phyloP scores from a whole-genome alignment of 2,797 vertebrate genomes.

The Muraenolepis orangiensis region DNA sequence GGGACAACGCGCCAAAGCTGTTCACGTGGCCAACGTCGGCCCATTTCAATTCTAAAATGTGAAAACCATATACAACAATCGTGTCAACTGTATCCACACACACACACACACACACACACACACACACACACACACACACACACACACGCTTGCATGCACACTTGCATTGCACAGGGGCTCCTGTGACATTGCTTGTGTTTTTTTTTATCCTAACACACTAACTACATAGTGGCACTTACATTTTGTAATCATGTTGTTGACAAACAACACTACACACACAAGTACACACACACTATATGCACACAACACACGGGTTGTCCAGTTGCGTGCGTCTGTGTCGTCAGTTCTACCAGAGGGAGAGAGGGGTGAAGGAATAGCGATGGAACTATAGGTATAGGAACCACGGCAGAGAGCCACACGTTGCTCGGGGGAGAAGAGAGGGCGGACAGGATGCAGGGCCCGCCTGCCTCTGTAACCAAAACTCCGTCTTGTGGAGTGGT shows the following conservation, averaged over 20 bases:
- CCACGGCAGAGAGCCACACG: background rate
- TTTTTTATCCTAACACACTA: constrained; percentile 27
- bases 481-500: background rate
- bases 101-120: constrained; percentile 10
- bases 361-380: background rate
- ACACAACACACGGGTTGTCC: background rate
- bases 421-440: background rate
- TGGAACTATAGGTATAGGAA: background rate
- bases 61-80: constrained; percentile 42
- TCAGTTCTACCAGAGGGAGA: background rate
- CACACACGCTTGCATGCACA: constrained; percentile 1
- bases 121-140: constrained; percentile 19
- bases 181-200: constrained; percentile 33
- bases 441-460: background rate
- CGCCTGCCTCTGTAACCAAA: background rate
- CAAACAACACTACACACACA: constrained; percentile 32
- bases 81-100: constrained; percentile 34
- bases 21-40: constrained; percentile 54
- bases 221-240: constrained; percentile 64
- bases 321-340: background rate
- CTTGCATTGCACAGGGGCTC: constrained; percentile 30
- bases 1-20: constrained; percentile 35
- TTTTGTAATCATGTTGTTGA: constrained; percentile 42
- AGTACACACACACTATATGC: constrained; percentile 6
- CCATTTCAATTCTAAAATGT: constrained; percentile 48